These are phyloP conservation scores for Vanessa atalanta DNA, from an alignment of 1,140 invertebrate genomes.

Conservation along the genomic window DNA sequence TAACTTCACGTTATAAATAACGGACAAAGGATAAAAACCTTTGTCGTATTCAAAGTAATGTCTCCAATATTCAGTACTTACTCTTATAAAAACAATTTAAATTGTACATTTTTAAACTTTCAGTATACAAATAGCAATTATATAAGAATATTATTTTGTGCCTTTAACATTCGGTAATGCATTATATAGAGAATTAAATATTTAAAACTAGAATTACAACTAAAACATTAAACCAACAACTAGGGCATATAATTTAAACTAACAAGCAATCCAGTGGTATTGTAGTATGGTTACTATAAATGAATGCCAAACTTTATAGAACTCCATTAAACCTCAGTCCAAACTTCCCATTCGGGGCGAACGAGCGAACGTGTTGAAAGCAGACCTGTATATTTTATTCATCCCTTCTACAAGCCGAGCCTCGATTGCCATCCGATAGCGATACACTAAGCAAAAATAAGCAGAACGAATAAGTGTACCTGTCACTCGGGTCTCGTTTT, in stretches of 20 bases:
- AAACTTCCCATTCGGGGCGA: slow-evolving; percentile 65
- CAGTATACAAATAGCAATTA: no score
- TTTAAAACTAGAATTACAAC: neutral
- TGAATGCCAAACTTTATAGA: slow-evolving; percentile 64
- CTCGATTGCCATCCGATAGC: slow-evolving; percentile 72
- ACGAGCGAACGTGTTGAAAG: slow-evolving; percentile 53
- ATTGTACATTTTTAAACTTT: no score
- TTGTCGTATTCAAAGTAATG: slow-evolving; percentile 8
- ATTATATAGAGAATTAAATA: slow-evolving; percentile 45
- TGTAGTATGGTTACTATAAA: slow-evolving; percentile 42
- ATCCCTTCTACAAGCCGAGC: slow-evolving; percentile 61
- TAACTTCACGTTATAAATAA: slow-evolving; percentile 16
- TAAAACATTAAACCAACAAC: slow-evolving; percentile 1
- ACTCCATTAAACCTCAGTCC: slow-evolving; percentile 69
- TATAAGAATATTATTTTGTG: no score
- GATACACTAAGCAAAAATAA: slow-evolving; percentile 73
- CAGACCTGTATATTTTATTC: slow-evolving; percentile 75
- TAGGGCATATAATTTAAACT: slow-evolving; percentile 4
- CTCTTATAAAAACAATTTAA: neutral
- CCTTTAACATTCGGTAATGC: no score
- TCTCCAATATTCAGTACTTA: neutral
- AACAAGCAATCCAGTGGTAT: slow-evolving; percentile 7
- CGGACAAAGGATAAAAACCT: neutral
- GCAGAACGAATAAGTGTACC: slow-evolving; percentile 74
- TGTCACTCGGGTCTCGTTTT: slow-evolving; percentile 75